These are phyloP conservation scores for Hippoglossus hippoglossus DNA, from an alignment of 2,797 vertebrate genomes.

Conservation along the genomic window DNA sequence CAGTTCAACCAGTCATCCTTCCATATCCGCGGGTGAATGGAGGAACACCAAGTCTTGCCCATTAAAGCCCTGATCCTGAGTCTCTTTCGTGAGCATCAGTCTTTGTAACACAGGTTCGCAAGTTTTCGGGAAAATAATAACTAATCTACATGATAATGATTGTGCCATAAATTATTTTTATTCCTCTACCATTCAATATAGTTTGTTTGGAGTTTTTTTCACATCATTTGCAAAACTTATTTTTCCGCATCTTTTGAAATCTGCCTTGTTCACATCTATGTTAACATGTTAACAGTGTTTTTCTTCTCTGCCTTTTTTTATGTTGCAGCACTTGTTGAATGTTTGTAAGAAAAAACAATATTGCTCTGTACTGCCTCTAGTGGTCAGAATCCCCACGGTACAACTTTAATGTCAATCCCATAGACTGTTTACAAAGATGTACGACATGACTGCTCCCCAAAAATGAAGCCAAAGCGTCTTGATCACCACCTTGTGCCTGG, in stretches of 20 bases:
- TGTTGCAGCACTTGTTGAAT: background rate
- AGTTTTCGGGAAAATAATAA: too few species aligned
- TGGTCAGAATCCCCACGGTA: background rate
- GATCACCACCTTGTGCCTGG: too few species aligned
- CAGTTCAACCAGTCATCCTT: conserved; percentile 61
- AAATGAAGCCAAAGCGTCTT: too few species aligned
- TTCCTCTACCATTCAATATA: too few species aligned
- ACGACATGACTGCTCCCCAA: too few species aligned
- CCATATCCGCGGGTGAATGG: conserved; percentile 47
- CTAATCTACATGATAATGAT: background rate
- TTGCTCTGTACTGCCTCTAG: background rate
- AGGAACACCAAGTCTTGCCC: conserved; percentile 55
- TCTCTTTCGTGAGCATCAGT: conserved; percentile 16
- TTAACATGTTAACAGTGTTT: too few species aligned
- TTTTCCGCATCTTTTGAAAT: too few species aligned
- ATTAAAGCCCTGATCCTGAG: conserved; percentile 43
- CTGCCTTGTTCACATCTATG: too few species aligned
- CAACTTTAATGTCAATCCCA: background rate
- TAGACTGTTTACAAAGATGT: too few species aligned
- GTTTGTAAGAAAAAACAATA: background rate
- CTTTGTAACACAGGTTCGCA: background rate
- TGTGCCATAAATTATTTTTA: background rate
- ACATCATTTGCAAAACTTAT: too few species aligned
- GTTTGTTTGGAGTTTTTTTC: too few species aligned
- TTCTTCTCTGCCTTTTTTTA: background rate